Base-by-base conservation (phyloP, 2,797 vertebrate genomes). In the Thunnus albacares region DNA sequence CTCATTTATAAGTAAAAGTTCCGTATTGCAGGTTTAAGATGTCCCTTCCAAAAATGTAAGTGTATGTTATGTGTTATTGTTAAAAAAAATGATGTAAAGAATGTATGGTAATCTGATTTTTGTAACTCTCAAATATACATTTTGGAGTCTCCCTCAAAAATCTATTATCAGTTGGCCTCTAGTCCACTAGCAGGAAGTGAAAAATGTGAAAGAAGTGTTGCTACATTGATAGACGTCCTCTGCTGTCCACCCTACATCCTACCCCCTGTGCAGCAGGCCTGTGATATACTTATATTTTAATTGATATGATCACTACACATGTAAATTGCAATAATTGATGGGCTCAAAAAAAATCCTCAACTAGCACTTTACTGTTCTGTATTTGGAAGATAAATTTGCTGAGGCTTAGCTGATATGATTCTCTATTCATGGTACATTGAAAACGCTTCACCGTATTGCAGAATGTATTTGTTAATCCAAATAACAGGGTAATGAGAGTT, bases 401-500 rank as follows among this genome's bases (percentile, higher is more conserved):
- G 72, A 57, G 52, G 22, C 65, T 81, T 38, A 33, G 75, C 79
- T 86, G 61, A 71, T 55, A 76, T 77, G 67, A 33, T 71, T 72
- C 58, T 79, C 45, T 52, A 67, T 70, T 79, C 65, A 24, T 75
- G 35, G 59, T 77, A 56, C 83, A 82, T 81, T 74, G 81, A 85
- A 83, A 84, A 38, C 1, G 57, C 79, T 87, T 79, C 71, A 82
- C 72, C 51, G 65, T 76, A 84, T 80, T 58, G 77, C 77, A 67
- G 24, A 79, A 83, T 85, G 77, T 86, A 83, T 93, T 92, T 91
- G 87, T 91, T 93, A 94, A 94, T 91, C 90, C 89, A 88, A 91
- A 94, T 88, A 92, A 89, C 62, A 71, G 80, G 45, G 78, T 93
- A 93, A 94, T 90, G 86, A 91, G 88, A 92, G 84, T 91, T 91